Base-by-base conservation (phyloP, 2,888 invertebrate genomes). In the Auanema freiburgensis region DNA sequence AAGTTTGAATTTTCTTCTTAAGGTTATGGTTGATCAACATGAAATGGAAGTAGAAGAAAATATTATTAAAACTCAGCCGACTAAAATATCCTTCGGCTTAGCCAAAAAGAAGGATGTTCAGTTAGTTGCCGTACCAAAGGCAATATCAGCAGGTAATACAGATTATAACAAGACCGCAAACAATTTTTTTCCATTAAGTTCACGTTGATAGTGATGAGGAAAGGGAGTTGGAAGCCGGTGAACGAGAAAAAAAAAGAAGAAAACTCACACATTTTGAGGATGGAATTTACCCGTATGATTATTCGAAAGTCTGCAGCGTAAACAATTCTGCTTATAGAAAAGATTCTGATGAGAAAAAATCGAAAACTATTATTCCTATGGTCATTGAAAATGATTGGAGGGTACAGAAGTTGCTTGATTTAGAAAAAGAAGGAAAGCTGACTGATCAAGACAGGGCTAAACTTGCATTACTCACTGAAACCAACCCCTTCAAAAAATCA, bases 301-400 rank as follows among this genome's bases (percentile, higher is more conserved):
- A 33, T 33, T 33, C 33, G 33, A 33, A 33, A 33, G 8, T 8
- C 49, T 43, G 21, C 4, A 59, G 21, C n/a, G 11, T 21, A 40
- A 24, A 59, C 10, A 16, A 24, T 21, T 42, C 2, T 41, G 50
- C n/a, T 71, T 71, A 55, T 54, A 73, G 75, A 54, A 66, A 64
- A 8, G 74, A 74, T 49, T 67, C 67, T 1, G 75, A 74, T 11
- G 25, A 54, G 40, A 57, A 65, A 41, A 69, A 74, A 33, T 57
- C 64, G 43, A 56, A 61, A 1, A 59, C 59, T 10, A 71, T 76
- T n/a, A 76, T 77, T 49, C 76, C 77, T 33, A 68, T 74, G 69
- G 72, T 72, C 8, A 55, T 70, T 14, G 74, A 76, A 56, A 64
- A 69, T 21, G 77, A 77, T 46, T 76, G 76, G 76, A 55, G 74